Evolutionary conservation across 2,113 vertebrate genomes (phyloP), one percentile per base, ranked within the genome.

Genomic region (Epinephelus cyanopodus): DNA sequence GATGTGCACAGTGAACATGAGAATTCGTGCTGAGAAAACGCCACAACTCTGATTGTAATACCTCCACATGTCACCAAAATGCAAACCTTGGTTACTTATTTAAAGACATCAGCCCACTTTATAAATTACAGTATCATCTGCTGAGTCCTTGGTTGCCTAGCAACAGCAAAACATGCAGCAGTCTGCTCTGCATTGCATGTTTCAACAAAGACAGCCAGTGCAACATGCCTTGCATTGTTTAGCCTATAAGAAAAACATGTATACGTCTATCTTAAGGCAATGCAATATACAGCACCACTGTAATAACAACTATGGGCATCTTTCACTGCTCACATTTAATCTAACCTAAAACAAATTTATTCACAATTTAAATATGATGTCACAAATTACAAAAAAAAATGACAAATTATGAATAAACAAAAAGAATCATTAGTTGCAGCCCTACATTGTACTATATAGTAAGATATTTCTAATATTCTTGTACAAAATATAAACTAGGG

Each of bases 101-200:
- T 25, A 19, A 57, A 77, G 19, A 37, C 42, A 33, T 53, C 42
- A 29, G 0, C 50, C 21, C n/a, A 37, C 42, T 50, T 39, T 21
- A 47, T 54, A 50, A 56, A 68, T 80, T 10, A 23, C 33, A 69
- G 25, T 7, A 76, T 60, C 15, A 67, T 65, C 52, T 60, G 14
- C 23, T 52, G 37, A 65, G 21, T 39, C 18, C 33, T 27, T 53
- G 8, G 69, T 86, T 74, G 45, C 61, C 54, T 54, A 29, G 77
- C 61, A 83, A 81, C 82, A 83, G 62, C 23, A 50, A 19, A 39
- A 73, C 58, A 63, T 48, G 45, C 50, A 64, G 37, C 5, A 62
- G 52, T 52, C 45, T 78, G 50, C 23, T 54, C 25, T 61, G 47
- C 17, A 60, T 13, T 39, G 21, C 64, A 65, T 18, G 64, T 37